Conservation (phyloP, 2,888 invertebrate genomes). For the Spialia ferax region DNA sequence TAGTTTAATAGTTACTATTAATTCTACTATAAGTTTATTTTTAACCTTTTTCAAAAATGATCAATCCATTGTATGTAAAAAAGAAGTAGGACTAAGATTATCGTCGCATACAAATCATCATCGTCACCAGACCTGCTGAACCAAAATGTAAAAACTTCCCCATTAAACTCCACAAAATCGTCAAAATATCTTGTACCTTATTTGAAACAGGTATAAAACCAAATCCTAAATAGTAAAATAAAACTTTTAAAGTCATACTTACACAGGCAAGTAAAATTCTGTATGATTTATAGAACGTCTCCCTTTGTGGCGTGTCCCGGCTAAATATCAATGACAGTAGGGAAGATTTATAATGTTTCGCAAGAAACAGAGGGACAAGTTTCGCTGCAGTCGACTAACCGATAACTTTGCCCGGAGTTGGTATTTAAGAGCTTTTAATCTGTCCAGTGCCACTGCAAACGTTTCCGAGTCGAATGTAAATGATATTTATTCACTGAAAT, state of each 20-base stretch:
- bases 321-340: constrained; percentile 83
- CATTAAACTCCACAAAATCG: too few relatives aligned
- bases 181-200: too few relatives aligned
- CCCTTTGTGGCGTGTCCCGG: constrained; percentile 66
- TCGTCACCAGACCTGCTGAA: too few relatives aligned
- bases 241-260: constrained; percentile 16
- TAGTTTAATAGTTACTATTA: too few relatives aligned
- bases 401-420: constrained; percentile 65
- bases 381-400: constrained; percentile 74
- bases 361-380: constrained; percentile 68
- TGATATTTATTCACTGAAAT: constrained; percentile 53
- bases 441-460: constrained; percentile 58
- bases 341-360: constrained; percentile 81
- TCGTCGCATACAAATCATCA: too few relatives aligned
- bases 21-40: too few relatives aligned
- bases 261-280: constrained; percentile 61
- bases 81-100: too few relatives aligned
- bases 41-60: too few relatives aligned
- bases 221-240: background rate
- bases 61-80: too few relatives aligned
- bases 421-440: constrained; percentile 73
- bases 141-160: too few relatives aligned
- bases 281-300: constrained; percentile 73
- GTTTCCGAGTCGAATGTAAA: constrained; percentile 53
- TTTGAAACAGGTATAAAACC: background rate